Evolutionary conservation across 2,888 invertebrate genomes (phyloP), one percentile per base, ranked within the genome.

Genomic region (Selenia dentaria): DNA sequence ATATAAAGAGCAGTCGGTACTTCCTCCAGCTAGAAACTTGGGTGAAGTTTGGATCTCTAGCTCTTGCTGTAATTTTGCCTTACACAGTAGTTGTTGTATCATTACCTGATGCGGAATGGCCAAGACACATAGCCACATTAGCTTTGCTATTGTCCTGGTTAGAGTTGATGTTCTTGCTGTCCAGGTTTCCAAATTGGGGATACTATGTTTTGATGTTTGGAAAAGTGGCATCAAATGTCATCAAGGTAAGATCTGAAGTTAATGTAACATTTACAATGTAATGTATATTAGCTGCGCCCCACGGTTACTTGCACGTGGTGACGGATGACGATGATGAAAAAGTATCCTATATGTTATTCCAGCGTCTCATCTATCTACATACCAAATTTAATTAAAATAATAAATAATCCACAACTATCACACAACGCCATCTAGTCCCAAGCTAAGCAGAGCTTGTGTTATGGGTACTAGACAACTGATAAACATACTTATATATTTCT

Each of bases 131-230:
- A 0, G 90, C 92, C 0, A 91, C 92, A 0, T 50, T 90, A 4
- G 91, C 92, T 0, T 57, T 92, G 13, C 81, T 93, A 6, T 62
- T 92, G 2, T 82, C 92, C 0, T 93, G 93, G 93, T 60, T 91
- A 6, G 92, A 93, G 56, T 79, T 92, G 62, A 92, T 92, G 86
- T 92, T 93, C 42, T 67, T 92, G 1, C 64, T 92, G 1, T 92
- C 92, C 0, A 78, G 92, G 39, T 92, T 92, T 48, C 92, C 92
- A 0, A 89, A 86, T 36, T 92, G 91, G 83, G 92, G 92, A 0
- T 92, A 92, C 61, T 92, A 92, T 70, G 92, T 92, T 1, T 82
- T 92, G 3, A 93, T 93, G 93, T 93, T 93, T 70, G 91, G 91
- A n/a, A 92, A 91, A 58, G 93, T 93, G 0, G 91, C 92, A 0